Evolutionary conservation across 1,140 invertebrate genomes (phyloP).

Genomic region (Aphaenogaster rudis): DNA sequence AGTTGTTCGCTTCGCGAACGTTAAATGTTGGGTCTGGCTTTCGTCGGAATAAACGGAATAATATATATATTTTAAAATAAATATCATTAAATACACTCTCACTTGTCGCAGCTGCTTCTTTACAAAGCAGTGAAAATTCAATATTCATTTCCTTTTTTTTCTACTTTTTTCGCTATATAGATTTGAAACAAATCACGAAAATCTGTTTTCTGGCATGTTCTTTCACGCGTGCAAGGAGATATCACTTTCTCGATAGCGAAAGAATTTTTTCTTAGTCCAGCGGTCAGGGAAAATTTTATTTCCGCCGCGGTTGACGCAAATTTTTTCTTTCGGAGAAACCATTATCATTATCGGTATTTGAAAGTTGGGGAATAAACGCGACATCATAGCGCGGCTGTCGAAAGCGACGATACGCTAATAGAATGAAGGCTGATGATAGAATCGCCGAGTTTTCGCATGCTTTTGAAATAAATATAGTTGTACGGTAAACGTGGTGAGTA

Average conservation of each 20-base stretch:
- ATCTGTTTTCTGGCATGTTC: background rate
- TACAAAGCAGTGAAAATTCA: background rate
- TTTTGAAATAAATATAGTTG: conserved; percentile 26
- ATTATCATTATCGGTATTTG: background rate
- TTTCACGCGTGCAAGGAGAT: background rate
- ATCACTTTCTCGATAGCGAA: background rate
- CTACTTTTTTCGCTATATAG: background rate
- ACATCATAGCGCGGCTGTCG: background rate
- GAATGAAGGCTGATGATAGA: conserved; percentile 12
- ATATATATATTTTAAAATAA: background rate
- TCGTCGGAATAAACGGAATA: background rate
- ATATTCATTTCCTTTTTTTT: background rate
- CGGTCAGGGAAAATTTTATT: background rate
- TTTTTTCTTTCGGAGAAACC: background rate
- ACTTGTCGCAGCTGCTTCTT: background rate
- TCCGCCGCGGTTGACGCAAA: background rate
- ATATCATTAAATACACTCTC: background rate
- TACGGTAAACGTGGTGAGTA: background rate
- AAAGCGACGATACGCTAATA: conserved; percentile 27
- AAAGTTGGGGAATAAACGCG: conserved; percentile 3
- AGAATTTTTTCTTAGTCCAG: background rate
- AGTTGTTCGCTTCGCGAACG: background rate
- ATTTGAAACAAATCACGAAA: background rate
- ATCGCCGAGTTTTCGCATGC: conserved; percentile 1
- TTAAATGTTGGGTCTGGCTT: background rate